Conservation (phyloP, 1,140 invertebrate genomes). For the Zaprionus gabonicus region DNA sequence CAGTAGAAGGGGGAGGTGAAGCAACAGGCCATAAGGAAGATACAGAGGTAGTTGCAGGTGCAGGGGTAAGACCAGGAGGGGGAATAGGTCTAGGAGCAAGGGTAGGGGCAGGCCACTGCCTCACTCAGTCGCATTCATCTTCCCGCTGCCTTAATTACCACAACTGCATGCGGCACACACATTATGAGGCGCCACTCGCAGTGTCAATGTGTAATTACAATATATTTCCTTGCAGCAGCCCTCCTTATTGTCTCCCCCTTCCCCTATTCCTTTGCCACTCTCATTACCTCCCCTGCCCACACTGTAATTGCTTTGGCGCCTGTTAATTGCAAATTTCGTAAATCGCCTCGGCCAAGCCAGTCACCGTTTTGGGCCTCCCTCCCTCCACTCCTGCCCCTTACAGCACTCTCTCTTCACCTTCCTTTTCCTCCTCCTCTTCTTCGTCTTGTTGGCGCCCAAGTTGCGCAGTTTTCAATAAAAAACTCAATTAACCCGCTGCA, state of each 20-base stretch:
- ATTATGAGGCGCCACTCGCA: conserved; percentile 34
- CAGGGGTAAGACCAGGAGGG: no score
- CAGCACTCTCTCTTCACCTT: neutral
- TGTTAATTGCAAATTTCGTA: conserved; percentile 63
- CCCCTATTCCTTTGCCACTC: neutral
- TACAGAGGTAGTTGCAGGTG: neutral
- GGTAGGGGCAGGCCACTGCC: no score
- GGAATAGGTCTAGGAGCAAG: no score
- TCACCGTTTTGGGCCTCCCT: neutral
- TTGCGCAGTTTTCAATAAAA: conserved; percentile 47
- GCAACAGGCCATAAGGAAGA: neutral
- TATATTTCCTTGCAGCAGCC: neutral
- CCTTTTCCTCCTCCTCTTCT: neutral
- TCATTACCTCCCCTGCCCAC: neutral
- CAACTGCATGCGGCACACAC: conserved; percentile 24
- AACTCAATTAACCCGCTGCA: conserved; percentile 69
- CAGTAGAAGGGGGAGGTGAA: neutral
- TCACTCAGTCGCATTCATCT: neutral
- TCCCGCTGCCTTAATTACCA: conserved; percentile 30
- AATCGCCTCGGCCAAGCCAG: conserved; percentile 19
- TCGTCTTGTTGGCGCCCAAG: conserved; percentile 25
- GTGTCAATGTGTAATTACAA: conserved; percentile 8
- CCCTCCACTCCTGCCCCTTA: neutral
- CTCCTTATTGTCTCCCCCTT: neutral
- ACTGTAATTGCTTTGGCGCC: conserved; percentile 32